Conservation (phyloP, 2,113 vertebrate species). For the Xiphophorus maculatus region DNA sequence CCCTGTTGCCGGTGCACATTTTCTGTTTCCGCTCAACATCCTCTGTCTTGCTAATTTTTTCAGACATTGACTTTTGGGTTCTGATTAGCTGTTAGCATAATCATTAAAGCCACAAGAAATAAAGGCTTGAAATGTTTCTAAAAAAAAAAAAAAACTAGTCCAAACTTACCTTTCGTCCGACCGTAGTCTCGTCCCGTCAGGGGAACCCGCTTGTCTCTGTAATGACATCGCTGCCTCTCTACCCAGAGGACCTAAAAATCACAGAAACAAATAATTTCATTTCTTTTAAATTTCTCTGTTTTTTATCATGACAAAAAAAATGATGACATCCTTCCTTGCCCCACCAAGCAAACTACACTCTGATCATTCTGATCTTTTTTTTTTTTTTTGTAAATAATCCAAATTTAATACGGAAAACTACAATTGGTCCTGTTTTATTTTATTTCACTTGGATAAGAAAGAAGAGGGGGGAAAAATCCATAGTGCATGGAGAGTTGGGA, state of each 20-base stretch:
- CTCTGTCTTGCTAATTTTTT: too few species aligned
- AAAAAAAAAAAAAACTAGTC: too few species aligned
- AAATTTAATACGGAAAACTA: constrained; percentile 19
- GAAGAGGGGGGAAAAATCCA: constrained; percentile 15
- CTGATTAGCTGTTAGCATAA: too few species aligned
- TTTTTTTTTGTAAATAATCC: neutral
- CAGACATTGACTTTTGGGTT: too few species aligned
- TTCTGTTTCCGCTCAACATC: too few species aligned
- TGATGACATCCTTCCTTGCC: neutral
- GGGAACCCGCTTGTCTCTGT: constrained; percentile 54
- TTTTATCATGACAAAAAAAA: neutral
- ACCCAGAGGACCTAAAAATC: constrained; percentile 62
- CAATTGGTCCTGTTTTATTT: constrained; percentile 15
- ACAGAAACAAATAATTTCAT: neutral
- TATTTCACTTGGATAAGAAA: constrained; percentile 23
- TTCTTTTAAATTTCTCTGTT: neutral
- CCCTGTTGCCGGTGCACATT: too few species aligned
- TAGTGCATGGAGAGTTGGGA: constrained; percentile 21
- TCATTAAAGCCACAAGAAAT: too few species aligned
- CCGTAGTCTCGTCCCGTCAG: constrained; percentile 12
- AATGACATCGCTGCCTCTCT: constrained; percentile 50
- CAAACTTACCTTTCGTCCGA: constrained; percentile 32
- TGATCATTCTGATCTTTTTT: constrained; percentile 9
- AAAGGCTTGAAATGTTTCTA: too few species aligned
- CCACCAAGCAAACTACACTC: neutral